A percentile compares a stretch with the other conserved stretches of the same genome.
Conservation (phyloP, 1,140 invertebrate genomes). For the Dinoponera quadriceps region DNA sequence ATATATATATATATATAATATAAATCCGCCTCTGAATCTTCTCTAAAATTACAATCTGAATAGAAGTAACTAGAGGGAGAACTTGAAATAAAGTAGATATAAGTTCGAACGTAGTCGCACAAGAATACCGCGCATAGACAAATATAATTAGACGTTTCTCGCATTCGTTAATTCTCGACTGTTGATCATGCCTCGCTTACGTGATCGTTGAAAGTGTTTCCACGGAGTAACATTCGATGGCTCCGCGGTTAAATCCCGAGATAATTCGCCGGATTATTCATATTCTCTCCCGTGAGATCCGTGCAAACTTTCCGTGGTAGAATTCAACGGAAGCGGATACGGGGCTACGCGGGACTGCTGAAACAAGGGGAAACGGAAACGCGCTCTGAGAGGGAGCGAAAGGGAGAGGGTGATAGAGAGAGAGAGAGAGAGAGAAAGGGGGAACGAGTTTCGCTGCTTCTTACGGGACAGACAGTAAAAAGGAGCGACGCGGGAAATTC, state of each 20-base stretch:
- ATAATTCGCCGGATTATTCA: conserved; percentile 53
- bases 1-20: background rate
- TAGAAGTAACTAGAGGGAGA: background rate
- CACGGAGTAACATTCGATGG: background rate
- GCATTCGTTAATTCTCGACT: conserved; percentile 6
- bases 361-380: conserved; percentile 38
- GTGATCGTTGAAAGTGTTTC: background rate
- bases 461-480: conserved; percentile 68
- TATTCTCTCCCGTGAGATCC: conserved; percentile 20
- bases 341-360: conserved; percentile 28
- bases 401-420: background rate
- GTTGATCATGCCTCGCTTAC: background rate
- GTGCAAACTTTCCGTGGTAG: background rate
- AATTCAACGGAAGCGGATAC: conserved; percentile 47
- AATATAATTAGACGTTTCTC: background rate
- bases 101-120: background rate
- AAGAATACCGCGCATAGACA: background rate
- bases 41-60: background rate
- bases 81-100: background rate
- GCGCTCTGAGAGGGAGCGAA: background rate
- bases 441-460: conserved; percentile 65
- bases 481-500: conserved; percentile 61
- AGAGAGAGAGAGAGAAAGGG: background rate
- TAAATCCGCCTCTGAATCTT: background rate
- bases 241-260: background rate